Evolutionary conservation across 2,113 vertebrate genomes (phyloP).

Genomic region (Hippocampus barbouri): DNA sequence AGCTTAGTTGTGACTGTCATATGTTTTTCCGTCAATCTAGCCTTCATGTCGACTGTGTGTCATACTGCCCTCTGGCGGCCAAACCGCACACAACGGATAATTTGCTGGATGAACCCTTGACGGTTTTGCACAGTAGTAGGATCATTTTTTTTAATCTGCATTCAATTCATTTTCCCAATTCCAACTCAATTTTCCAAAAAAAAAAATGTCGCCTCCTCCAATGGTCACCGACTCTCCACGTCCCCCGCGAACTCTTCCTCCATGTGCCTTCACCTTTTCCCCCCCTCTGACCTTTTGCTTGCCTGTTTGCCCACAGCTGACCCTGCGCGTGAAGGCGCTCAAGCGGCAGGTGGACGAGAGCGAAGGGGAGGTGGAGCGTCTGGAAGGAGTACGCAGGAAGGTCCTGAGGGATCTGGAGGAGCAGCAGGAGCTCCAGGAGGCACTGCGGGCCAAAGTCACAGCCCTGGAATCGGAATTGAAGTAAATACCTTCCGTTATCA

Average conservation of each 20-base stretch:
- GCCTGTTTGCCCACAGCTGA: conserved; percentile 70
- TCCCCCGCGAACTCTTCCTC: not conserved
- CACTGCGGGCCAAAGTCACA: conserved; percentile 78
- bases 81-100: too few relatives aligned
- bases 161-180: not conserved
- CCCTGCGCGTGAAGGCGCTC: conserved; percentile 87
- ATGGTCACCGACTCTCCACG: too few relatives aligned
- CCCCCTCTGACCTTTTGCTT: conserved; percentile 49
- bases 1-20: too few relatives aligned
- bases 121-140: too few relatives aligned
- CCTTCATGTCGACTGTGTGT: too few relatives aligned
- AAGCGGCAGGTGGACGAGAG: conserved; percentile 91
- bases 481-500: conserved; percentile 26
- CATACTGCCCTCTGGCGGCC: too few relatives aligned
- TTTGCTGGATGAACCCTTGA: not conserved
- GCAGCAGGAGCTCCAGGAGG: conserved; percentile 84
- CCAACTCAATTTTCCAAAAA: not conserved
- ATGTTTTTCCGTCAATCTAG: too few relatives aligned
- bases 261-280: not conserved
- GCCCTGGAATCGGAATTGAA: conserved; percentile 80
- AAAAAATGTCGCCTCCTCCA: too few relatives aligned
- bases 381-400: conserved; percentile 85
- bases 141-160: too few relatives aligned
- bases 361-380: conserved; percentile 88
- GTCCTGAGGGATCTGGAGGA: conserved; percentile 87